Evolutionary conservation across 2,888 invertebrate genomes (phyloP), one percentile per base, ranked within the genome.

Genomic region (Ophion costatus): DNA sequence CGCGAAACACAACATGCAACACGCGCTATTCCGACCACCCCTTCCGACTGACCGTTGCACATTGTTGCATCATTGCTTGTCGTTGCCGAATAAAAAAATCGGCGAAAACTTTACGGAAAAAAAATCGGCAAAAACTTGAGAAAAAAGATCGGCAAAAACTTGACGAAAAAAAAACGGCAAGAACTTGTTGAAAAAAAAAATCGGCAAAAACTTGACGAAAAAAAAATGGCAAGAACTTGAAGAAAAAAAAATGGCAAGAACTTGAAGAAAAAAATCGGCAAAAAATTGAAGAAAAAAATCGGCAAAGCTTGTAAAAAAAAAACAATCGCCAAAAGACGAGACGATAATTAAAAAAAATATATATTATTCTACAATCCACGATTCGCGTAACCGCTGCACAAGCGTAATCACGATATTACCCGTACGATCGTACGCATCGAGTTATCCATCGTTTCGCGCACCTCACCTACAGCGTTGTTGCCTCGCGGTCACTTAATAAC

Each of bases 401-500:
- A 73, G 33, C 24, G 29, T 29, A 61, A 59, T 51, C 78, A 74
- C 56, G 56, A 38, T 75, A 38, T 63, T 22, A 78, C 56, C 57
- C 22, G 67, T 71, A 45, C 29, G 45, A 29, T 79, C 42, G 42
- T 64, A 63, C 79, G 80, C 73, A 73, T 14, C 59, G 66, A 20
- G 42, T 38, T 22, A 80, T 24, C 64, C 71, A 67, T 76, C 59
- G 71, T 77, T 76, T 80, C 83, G 77, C 80, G 77, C 77, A 56
- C 42, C 75, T 70, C 69, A 71, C 22, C 71, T 71, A 66, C 24
- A 69, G 56, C 71, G 83, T 42, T 74, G 78, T 69, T 83, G 69
- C 71, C 74, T 73, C 73, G 74, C 79, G 74, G 71, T 61, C 83
- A 74, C 80, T 80, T 59, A 45, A 80, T 73, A 71, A 80, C 80